These are phyloP conservation scores for Rhyacophila evoluta DNA, from an alignment of 2,888 invertebrate genomes.

Conservation along the genomic window DNA sequence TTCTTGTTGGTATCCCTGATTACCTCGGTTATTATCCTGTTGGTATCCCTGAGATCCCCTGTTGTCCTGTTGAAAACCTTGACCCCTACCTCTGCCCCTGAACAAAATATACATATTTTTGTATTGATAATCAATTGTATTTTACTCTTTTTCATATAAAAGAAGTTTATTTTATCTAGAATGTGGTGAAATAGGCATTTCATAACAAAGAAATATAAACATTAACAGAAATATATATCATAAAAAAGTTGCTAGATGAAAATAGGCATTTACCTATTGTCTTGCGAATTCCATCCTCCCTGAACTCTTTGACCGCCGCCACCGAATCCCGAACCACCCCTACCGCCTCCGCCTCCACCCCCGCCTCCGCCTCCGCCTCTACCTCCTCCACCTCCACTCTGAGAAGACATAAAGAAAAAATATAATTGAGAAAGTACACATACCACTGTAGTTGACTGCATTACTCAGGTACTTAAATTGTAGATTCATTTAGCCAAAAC, in stretches of 20 bases:
- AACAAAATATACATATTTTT: too few relatives aligned
- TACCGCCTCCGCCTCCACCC: constrained; percentile 59
- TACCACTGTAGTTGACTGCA: too few relatives aligned
- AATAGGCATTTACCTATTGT: constrained; percentile 54
- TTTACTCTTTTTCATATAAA: too few relatives aligned
- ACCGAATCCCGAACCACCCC: constrained; percentile 58
- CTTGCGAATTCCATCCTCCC: constrained; percentile 56
- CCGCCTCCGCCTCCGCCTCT: constrained; percentile 59
- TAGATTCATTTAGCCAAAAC: too few relatives aligned
- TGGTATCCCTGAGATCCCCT: constrained; percentile 47
- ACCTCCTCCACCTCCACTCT: too few relatives aligned
- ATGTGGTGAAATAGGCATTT: too few relatives aligned
- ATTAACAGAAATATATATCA: too few relatives aligned
- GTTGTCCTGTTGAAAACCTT: constrained; percentile 37
- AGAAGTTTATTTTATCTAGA: too few relatives aligned
- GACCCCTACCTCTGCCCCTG: constrained; percentile 36
- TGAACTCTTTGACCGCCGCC: constrained; percentile 55
- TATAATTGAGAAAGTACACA: not conserved
- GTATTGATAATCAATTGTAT: too few relatives aligned
- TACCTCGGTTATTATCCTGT: constrained; percentile 49
- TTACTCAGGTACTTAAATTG: too few relatives aligned
- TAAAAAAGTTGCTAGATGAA: too few relatives aligned
- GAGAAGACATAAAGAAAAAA: not conserved
- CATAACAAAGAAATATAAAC: too few relatives aligned
- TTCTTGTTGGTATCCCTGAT: constrained; percentile 44